Base-by-base conservation (phyloP, 2,888 invertebrate species). In the Thecophora atra region DNA sequence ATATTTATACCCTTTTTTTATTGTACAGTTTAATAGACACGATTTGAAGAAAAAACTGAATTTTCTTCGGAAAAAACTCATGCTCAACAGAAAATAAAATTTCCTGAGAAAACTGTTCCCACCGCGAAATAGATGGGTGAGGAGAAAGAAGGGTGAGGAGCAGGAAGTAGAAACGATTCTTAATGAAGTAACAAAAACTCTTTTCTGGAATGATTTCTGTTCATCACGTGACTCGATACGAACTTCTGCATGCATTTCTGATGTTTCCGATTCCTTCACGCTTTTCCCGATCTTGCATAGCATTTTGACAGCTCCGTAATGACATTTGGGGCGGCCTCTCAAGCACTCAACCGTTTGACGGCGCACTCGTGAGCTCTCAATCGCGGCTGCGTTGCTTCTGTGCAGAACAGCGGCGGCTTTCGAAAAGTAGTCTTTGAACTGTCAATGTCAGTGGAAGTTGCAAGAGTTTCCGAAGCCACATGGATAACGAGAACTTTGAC, bases 21-120 rank as follows among this genome's bases (percentile, higher is more conserved):
- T 24, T 47, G 2, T 17, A 47, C n/a, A n/a, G n/a, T 37, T 37
- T 1, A 63, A 17, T n/a, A 37, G 11, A 2, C n/a, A 63, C 8
- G n/a, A 42, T 15, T 54, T 56, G 15, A 52, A 66, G 17, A 52
- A 19, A 17, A 24, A 58, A 19, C 24, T 42, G 13, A 30, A 21
- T 52, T 70, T 72, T 72, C 72, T 30, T 58, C 30, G 52, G 71
- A 71, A 71, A 65, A 65, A 47, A 37, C 47, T 37, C 11, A 26
- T 21, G 42, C 62, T 67, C n/a, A 37, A 28, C 51, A 66, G 62
- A 60, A 60, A 19, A 19, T 58, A 51, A 19, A 19, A 52, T 68
- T 72, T 72, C 71, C 65, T 62, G 44, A 69, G 60, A 63, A 47
- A 68, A 47, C n/a, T 47, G 5, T 17, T 54, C 21, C 54, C 19